Percentiles rank a stretch among this genome's conserved stretches.
Evolutionary conservation across 2,888 invertebrate genomes (phyloP).

Genomic region (Sarcophaga subvicina): DNA sequence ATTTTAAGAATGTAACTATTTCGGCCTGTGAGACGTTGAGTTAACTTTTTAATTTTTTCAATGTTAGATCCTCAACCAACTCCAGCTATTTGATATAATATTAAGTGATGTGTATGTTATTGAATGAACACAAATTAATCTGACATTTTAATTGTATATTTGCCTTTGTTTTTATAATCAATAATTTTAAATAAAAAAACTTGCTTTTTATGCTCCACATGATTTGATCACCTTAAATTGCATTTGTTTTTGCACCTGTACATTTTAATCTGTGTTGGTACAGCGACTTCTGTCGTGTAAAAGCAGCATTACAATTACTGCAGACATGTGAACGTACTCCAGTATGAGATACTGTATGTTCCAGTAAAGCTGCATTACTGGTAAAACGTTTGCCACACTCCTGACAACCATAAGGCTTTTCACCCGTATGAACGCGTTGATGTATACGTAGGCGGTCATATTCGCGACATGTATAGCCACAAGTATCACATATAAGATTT

Average conservation of each 20-base stretch:
- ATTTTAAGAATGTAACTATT: too few species aligned
- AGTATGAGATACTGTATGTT: constrained; percentile 71
- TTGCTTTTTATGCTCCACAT: not conserved
- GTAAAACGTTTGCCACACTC: constrained; percentile 70
- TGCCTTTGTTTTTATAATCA: not conserved
- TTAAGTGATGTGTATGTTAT: too few species aligned
- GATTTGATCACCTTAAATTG: not conserved
- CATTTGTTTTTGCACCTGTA: not conserved
- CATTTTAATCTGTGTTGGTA: constrained; percentile 73
- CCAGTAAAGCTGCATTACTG: constrained; percentile 68
- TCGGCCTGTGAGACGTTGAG: too few species aligned
- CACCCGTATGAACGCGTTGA: constrained; percentile 77
- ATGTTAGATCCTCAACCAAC: too few species aligned
- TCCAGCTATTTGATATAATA: too few species aligned
- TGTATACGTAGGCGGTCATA: constrained; percentile 77
- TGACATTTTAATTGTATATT: too few species aligned
- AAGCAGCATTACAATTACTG: constrained; percentile 73
- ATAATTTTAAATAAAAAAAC: not conserved
- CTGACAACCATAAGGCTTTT: constrained; percentile 74
- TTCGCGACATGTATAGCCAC: constrained; percentile 70
- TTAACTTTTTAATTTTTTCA: too few species aligned
- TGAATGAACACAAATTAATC: too few species aligned
- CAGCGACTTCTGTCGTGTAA: constrained; percentile 74
- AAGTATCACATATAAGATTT: constrained; percentile 70
- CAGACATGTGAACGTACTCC: constrained; percentile 71